phyloP scores from a whole-genome alignment of 2,888 invertebrate genomes.

The Scaptomyza parva region DNA sequence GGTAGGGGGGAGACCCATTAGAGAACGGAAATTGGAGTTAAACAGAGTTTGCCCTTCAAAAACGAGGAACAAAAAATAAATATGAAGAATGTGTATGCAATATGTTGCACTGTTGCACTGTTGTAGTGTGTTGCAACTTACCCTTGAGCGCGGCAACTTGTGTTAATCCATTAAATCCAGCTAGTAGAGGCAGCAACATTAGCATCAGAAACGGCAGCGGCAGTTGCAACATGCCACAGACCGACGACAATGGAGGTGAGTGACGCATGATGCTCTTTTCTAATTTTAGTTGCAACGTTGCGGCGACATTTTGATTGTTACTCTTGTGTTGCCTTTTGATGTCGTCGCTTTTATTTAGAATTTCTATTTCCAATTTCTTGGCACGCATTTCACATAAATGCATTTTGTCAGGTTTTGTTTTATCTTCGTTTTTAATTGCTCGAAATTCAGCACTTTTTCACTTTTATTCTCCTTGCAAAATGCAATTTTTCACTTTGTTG shows the following conservation, averaged over 20 bases:
- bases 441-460: background rate
- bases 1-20: slow-evolving; percentile 39
- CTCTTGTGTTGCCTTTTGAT: slow-evolving; percentile 43
- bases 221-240: slow-evolving; percentile 42
- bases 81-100: slow-evolving; percentile 1
- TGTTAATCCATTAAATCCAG: slow-evolving; percentile 83
- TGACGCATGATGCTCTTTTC: slow-evolving; percentile 41
- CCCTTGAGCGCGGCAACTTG: slow-evolving; percentile 83
- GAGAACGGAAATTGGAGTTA: slow-evolving; percentile 55
- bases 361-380: slow-evolving; percentile 43
- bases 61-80: slow-evolving; percentile 1
- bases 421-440: slow-evolving; percentile 6
- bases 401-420: slow-evolving; percentile 68
- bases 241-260: slow-evolving; percentile 35
- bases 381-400: slow-evolving; percentile 66
- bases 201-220: slow-evolving; percentile 36
- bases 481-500: slow-evolving; percentile 31
- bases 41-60: slow-evolving; percentile 63
- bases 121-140: slow-evolving; percentile 74
- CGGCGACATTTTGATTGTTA: slow-evolving; percentile 63
- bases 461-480: background rate
- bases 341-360: slow-evolving; percentile 31
- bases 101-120: too few relatives aligned
- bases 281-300: slow-evolving; percentile 70
- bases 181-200: slow-evolving; percentile 63